Conservation (phyloP, 2,888 invertebrate genomes). For the Parthenolecanium corni region DNA sequence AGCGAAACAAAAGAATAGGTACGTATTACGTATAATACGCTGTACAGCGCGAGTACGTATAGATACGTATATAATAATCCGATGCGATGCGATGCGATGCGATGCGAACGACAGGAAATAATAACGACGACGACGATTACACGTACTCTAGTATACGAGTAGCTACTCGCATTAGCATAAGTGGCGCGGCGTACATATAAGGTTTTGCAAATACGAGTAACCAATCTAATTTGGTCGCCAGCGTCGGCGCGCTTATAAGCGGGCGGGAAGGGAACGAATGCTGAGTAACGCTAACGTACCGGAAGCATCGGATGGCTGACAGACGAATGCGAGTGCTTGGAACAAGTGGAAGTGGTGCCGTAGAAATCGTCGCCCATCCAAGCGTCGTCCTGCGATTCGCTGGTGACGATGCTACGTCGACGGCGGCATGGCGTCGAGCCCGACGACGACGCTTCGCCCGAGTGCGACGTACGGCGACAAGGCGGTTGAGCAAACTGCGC, state of each 20-base stretch:
- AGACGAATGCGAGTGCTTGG: conserved; percentile 5
- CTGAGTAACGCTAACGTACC: background rate
- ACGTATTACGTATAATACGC: no score
- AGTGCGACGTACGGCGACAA: conserved; percentile 19
- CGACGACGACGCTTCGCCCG: conserved; percentile 1
- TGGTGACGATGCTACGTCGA: conserved; percentile 25
- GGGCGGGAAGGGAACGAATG: background rate
- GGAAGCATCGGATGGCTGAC: conserved; percentile 16
- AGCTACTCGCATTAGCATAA: no score
- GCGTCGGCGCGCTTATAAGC: background rate
- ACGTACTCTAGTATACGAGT: no score
- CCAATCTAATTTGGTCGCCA: no score
- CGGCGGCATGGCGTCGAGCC: background rate
- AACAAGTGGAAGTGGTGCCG: conserved; percentile 8
- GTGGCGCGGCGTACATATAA: no score
- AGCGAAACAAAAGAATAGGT: background rate
- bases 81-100: no score
- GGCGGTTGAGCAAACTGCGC: background rate
- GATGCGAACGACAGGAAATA: no score
- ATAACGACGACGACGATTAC: no score
- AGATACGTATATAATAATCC: no score
- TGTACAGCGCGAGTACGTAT: background rate
- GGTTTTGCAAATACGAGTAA: no score
- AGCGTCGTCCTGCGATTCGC: conserved; percentile 25
- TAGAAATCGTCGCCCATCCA: conserved; percentile 19